Base-by-base conservation (phyloP, 2,113 vertebrate genomes). In the Gambusia holbrooki region DNA sequence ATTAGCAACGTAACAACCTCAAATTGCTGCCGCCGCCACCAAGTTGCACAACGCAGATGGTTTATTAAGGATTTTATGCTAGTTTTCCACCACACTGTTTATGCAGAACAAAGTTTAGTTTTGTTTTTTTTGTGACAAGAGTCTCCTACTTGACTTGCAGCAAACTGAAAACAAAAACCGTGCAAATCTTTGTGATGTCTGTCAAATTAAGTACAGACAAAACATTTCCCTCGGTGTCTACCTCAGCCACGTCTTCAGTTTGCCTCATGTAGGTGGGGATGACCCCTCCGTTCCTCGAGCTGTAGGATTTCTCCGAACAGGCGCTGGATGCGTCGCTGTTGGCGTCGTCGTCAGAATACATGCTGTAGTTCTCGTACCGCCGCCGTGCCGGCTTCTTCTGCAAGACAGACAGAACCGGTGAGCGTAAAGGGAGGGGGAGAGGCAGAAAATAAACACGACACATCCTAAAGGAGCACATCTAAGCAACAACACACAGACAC, bases 281-380 rank as follows among this genome's bases (percentile, higher is more conserved):
- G 76, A 90, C 91, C 4, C 96, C 97, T 27, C 98, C 98, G 0
- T 99, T 99, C 51, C 97, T 94, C 27, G 98, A 99, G 88, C 97
- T 98, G 58, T 97, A 98, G 25, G 97, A 99, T 66, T 97, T 94
- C 75, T 99, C 98, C 0, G 98, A 99, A 63, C 98, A 99, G 69
- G 96, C 98, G 71, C 97, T 98, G 32, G 98, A 99, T 0, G 98
- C 97, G 0, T 99, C 98, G 0, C 97, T 98, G 93, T 99, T 99
- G 66, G 97, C 97, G 65, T 99, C 98, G 9, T 99, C 98, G 12
- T 99, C 98, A 0, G 97, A 99, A 87, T 96, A 97, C 96, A 99
- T 97, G 76, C 96, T 89, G 1, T 98, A 99, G 0, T 96, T 96
- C 35, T 99, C 98, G 0, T 98, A 98, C 83, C 97, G 95, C 80